Conservation (phyloP, 2,113 vertebrate genomes). For the Arvicanthis niloticus region DNA sequence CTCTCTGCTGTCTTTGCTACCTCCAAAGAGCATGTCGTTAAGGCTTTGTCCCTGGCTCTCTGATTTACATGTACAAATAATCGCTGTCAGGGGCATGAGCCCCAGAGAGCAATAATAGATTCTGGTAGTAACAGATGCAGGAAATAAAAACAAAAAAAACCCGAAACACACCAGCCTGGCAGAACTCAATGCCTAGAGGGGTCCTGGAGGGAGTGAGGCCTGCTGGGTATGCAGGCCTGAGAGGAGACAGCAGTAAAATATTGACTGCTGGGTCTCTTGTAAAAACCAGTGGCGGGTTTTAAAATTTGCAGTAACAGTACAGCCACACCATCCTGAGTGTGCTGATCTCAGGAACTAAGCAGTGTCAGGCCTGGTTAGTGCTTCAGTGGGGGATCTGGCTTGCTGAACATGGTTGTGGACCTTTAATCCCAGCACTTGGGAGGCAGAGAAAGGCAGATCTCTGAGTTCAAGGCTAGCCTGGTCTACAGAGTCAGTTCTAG, state of each 20-base stretch:
- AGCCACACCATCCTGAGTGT: not conserved
- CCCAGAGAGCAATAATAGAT: slow-evolving; percentile 84
- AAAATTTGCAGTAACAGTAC: not conserved
- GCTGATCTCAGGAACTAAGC: not conserved
- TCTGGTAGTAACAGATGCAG: slow-evolving; percentile 81
- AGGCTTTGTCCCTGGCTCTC: slow-evolving; percentile 80
- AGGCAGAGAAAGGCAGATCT: not conserved
- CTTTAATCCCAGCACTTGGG: not conserved
- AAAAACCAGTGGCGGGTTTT: slow-evolving; percentile 28
- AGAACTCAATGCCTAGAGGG: slow-evolving; percentile 54
- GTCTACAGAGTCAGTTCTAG: not conserved
- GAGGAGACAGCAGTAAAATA: not conserved
- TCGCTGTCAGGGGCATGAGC: slow-evolving; percentile 79
- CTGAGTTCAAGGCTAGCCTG: not conserved
- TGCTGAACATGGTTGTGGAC: not conserved
- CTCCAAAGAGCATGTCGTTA: slow-evolving; percentile 76
- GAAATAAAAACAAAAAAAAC: slow-evolving; percentile 86
- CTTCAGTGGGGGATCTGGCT: not conserved
- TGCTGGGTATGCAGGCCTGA: slow-evolving; percentile 5
- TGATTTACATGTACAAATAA: slow-evolving; percentile 87
- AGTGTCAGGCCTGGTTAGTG: not conserved
- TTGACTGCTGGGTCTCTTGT: slow-evolving; percentile 34
- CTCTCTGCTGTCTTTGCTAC: not conserved
- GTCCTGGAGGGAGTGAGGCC: slow-evolving; percentile 23
- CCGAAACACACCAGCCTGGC: slow-evolving; percentile 70